Percentiles rank a stretch among this genome's conserved stretches.
phyloP scores from a whole-genome alignment of 2,888 invertebrate genomes.

The Caenorhabditis sinica region DNA sequence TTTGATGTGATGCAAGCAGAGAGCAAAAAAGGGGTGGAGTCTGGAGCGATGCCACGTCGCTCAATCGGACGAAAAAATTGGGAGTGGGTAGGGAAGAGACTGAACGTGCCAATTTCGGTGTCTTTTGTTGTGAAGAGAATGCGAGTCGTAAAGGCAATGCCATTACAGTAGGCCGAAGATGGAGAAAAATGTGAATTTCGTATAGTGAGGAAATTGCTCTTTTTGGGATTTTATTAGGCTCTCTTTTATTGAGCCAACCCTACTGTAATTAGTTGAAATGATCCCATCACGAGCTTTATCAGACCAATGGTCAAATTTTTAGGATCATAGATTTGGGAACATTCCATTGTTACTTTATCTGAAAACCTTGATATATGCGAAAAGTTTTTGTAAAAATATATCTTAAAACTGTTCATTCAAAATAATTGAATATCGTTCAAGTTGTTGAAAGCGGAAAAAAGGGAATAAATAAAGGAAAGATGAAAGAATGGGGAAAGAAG shows the following conservation, averaged over 20 bases:
- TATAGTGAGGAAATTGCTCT: slow-evolving; percentile 1
- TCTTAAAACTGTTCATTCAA: slow-evolving; percentile 31
- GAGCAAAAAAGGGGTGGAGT: slow-evolving; percentile 9
- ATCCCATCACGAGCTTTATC: no score
- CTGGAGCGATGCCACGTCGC: slow-evolving; percentile 44
- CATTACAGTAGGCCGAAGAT: slow-evolving; percentile 27
- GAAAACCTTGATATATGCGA: no score
- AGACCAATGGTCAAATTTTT: no score
- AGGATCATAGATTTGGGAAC: no score
- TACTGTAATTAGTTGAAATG: slow-evolving; percentile 8
- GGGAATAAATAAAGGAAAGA: slow-evolving; percentile 8
- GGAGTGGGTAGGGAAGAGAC: slow-evolving; percentile 1
- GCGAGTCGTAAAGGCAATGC: slow-evolving; percentile 16
- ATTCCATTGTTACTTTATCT: no score
- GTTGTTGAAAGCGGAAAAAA: slow-evolving; percentile 13
- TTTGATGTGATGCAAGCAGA: slow-evolving; percentile 9
- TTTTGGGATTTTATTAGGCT: not conserved
- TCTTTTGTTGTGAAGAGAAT: not conserved
- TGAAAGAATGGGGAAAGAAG: slow-evolving; percentile 21
- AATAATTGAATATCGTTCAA: slow-evolving; percentile 17
- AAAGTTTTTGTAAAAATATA: not conserved
- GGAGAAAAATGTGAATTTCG: slow-evolving; percentile 2
- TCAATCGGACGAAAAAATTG: slow-evolving; percentile 29
- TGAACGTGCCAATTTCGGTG: slow-evolving; percentile 25
- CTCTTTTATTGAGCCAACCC: not conserved